Base-by-base conservation (phyloP, 1,140 invertebrate genomes). In the Drosophila mayri region DNA sequence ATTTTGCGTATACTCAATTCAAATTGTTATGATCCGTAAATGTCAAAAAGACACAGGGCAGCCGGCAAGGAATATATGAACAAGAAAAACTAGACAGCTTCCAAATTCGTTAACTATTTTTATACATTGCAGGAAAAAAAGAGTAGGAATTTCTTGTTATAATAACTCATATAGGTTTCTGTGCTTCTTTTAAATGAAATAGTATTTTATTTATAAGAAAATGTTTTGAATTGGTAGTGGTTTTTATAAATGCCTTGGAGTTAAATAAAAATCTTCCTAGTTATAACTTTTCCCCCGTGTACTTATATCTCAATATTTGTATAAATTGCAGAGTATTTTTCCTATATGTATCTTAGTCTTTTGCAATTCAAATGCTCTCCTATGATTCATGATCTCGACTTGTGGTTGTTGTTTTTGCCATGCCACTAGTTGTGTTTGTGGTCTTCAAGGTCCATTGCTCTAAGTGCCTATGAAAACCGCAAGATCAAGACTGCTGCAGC, bases 1-100 rank as follows among this genome's bases (percentile, higher is more conserved):
- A 88, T 88, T 88, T 74, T 90, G 82, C 81, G 72, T 75, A 80
- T 77, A 70, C 64, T 90, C 82, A 90, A 90, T 90, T 90, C 73
- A 90, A 90, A 91, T 91, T 91, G 88, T 91, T 91, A 91, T 91
- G 88, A 91, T 91, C 84, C 88, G 84, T 88, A 91, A 91, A 91
- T 91, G 88, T 91, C 88, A 91, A 84, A 88, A 74, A 79, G 60
- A 59, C 55, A 50, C 44, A 52, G 57, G 43, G 57, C 20, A 35
- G 65, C 60, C 12, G 46, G 28, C 35, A 65, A 54, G 50, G 14
- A 68, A 68, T 49, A 68, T 50, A 68, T 66, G 18, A 47, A 41
- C 38, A 32, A 14, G 28, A 41, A 47, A 50, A 50, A 28, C 43
- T 25, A 25, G n/a, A 66, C 2, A 25, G 30, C 30, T n/a, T 25